Percentiles rank a stretch among this genome's conserved stretches.
Evolutionary conservation across 2,888 invertebrate genomes (phyloP).

Genomic region (Diloba caeruleocephala): DNA sequence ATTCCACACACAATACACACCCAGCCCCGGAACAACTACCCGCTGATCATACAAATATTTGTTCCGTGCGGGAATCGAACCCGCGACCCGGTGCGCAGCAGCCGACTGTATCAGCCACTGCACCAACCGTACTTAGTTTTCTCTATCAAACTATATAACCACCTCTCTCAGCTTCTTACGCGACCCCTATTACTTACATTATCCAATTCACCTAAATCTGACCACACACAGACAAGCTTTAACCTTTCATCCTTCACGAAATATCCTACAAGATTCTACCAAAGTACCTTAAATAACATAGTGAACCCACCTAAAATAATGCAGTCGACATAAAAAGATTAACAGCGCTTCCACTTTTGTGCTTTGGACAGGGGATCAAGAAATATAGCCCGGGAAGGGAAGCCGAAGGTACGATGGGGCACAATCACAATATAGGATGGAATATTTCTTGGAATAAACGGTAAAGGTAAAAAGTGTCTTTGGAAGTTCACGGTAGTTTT

Average conservation of each 20-base stretch:
- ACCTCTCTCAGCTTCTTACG: conserved; percentile 2
- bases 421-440: conserved; percentile 32
- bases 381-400: conserved; percentile 71
- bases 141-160: background rate
- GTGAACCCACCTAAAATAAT: conserved; percentile 71
- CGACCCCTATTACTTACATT: conserved; percentile 26
- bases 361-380: conserved; percentile 72
- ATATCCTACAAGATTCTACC: conserved; percentile 44
- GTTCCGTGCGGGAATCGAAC: no score
- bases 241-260: conserved; percentile 37
- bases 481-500: background rate
- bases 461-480: background rate
- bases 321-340: conserved; percentile 81
- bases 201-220: conserved; percentile 38
- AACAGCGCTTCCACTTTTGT: conserved; percentile 75
- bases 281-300: conserved; percentile 62
- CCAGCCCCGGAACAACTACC: no score
- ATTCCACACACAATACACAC: no score
- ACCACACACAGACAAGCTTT: conserved; percentile 29
- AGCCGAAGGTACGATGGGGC: conserved; percentile 53
- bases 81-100: no score
- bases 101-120: no score
- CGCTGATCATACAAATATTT: no score
- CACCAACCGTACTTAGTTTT: no score
- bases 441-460: conserved; percentile 26